These are phyloP conservation scores for Habrosyne pyritoides DNA, from an alignment of 2,888 invertebrate genomes.

Conservation along the genomic window DNA sequence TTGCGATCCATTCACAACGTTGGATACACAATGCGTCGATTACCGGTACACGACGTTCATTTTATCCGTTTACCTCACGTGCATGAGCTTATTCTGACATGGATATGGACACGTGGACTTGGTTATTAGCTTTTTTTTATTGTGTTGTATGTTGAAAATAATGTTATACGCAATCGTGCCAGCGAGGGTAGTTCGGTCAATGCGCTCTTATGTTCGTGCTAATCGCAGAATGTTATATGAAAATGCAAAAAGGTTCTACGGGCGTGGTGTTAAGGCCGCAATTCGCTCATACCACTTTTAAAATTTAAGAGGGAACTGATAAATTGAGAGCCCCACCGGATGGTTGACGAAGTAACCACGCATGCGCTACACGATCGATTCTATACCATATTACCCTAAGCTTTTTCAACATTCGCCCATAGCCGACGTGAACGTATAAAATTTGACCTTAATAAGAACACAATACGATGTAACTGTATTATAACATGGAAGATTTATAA, in stretches of 20 bases:
- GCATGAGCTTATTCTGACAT: no score
- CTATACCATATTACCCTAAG: slow-evolving; percentile 49
- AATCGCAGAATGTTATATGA: not conserved
- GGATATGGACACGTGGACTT: no score
- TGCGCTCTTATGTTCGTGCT: not conserved
- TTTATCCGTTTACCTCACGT: no score
- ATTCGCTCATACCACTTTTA: not conserved
- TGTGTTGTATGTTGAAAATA: no score
- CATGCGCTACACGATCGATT: slow-evolving; percentile 67
- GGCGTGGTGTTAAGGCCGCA: not conserved
- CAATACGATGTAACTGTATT: not conserved
- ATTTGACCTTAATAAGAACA: not conserved
- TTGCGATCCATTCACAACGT: no score
- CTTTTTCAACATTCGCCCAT: slow-evolving; percentile 46
- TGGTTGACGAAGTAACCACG: slow-evolving; percentile 40
- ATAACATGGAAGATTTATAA: not conserved
- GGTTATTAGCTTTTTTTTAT: no score
- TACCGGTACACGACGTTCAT: no score
- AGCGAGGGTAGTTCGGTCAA: not conserved
- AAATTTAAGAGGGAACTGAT: slow-evolving; percentile 11
- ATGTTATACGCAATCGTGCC: not conserved
- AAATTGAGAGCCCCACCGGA: slow-evolving; percentile 27
- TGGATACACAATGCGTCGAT: no score
- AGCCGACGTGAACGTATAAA: slow-evolving; percentile 17
- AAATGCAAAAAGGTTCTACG: not conserved